Base-by-base conservation (phyloP, 2,888 invertebrate species). In the Tachina grossa region DNA sequence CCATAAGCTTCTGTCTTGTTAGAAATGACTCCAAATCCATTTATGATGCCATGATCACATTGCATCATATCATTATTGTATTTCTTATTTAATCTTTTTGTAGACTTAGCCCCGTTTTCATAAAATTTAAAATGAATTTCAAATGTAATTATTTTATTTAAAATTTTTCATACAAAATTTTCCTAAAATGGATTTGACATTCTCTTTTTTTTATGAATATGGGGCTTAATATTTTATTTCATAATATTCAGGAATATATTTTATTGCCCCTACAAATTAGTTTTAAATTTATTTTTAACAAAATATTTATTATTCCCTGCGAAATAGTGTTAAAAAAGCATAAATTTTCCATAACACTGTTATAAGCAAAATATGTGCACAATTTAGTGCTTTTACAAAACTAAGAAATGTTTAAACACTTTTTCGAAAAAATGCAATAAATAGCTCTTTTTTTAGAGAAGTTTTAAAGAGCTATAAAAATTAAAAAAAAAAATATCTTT, bases 401-500 rank as follows among this genome's bases (percentile, higher is more conserved):
- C 61, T 16, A 9, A 45, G 51, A 63, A 61, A 74, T 74, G 16
- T 41, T 74, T 51, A 41, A 61, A 51, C n/a, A 68, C 22, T 77
- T 47, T 39, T 53, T 45, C 43, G 31, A 5, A 39, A n/a, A 55
- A 79, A 71, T 45, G 63, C 19, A 14, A 47, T 79, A 65, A 79
- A 65, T 71, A 16, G 16, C 14, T 71, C 16, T 53, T 5, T 63
- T 69, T 51, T 9, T 31, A n/a, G 31, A 31, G 31, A 31, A 71
- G 69, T 79, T 79, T 71, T 45, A 41, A 55, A 72, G 55, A 78
- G 19, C 53, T 1, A 79, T 79, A 47, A 79, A 63, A 55, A 11
- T n/a, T n/a, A n/a, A n/a, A n/a, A n/a, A n/a, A n/a, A n/a, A n/a
- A n/a, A n/a, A n/a, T n/a, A 16, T 55, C 53, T 39, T 79, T 51